Evolutionary conservation across 2,888 invertebrate species (phyloP).

Genomic region (Lithophane socia): DNA sequence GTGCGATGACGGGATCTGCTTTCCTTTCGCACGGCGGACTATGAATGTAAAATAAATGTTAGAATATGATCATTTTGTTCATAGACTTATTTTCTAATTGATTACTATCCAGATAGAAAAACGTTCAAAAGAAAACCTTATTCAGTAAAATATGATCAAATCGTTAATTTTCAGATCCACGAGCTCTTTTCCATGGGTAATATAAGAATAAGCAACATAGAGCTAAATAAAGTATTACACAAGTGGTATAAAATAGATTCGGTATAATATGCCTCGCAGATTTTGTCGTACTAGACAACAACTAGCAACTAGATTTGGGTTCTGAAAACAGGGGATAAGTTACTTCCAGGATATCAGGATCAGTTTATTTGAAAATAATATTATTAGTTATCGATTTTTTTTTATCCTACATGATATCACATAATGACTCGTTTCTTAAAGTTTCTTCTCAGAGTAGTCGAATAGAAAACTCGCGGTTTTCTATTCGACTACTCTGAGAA

Average conservation of each 20-base stretch:
- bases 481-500: no score
- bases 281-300: background rate
- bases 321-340: background rate
- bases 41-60: conserved; percentile 42
- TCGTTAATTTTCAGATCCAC: background rate
- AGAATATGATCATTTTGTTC: background rate
- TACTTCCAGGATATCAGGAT: background rate
- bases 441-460: background rate
- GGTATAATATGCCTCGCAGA: background rate
- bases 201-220: background rate
- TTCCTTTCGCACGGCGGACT: conserved; percentile 81
- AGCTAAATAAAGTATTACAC: background rate
- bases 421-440: background rate
- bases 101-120: background rate
- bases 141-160: background rate
- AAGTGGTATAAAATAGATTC: background rate
- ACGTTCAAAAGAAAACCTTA: background rate
- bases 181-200: background rate
- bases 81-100: background rate
- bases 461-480: background rate
- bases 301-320: background rate
- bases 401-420: background rate
- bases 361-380: background rate
- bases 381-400: background rate
- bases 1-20: conserved; percentile 73